Conservation (phyloP, 2,797 vertebrate species). For the Limosa lapponica region DNA sequence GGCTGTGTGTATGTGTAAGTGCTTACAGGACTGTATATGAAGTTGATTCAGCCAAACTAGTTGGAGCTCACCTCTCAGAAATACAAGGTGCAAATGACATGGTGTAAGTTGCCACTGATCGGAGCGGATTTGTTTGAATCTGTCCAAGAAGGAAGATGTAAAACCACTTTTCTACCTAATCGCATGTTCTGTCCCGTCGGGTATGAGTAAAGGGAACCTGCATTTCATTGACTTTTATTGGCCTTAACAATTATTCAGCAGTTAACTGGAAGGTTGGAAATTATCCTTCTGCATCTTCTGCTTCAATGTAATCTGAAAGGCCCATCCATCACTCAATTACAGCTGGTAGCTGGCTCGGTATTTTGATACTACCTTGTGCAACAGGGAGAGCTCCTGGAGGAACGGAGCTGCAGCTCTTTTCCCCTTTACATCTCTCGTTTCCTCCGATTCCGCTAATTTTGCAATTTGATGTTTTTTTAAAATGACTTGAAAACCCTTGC, state of each 20-base stretch:
- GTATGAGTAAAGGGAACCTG: neutral
- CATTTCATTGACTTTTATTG: neutral
- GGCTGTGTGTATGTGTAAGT: neutral
- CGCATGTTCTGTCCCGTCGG: neutral
- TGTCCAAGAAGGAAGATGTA: neutral
- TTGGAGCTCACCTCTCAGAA: neutral
- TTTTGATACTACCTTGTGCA: conserved; percentile 77
- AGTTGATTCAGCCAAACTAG: neutral
- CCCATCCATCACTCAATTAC: conserved; percentile 86
- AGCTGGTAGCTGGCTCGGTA: conserved; percentile 79
- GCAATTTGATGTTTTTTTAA: conserved; percentile 26
- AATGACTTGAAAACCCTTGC: conserved; percentile 45
- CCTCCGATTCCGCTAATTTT: conserved; percentile 58
- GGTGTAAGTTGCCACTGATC: neutral
- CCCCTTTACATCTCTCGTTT: neutral
- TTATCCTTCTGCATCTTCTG: conserved; percentile 42
- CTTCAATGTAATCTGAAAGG: conserved; percentile 62
- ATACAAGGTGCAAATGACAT: neutral
- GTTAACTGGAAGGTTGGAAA: conserved; percentile 17
- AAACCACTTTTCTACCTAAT: neutral
- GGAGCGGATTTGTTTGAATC: neutral
- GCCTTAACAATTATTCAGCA: neutral
- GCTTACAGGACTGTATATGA: neutral
- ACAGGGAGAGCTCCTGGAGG: conserved; percentile 76
- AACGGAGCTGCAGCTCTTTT: neutral